Percentiles rank a stretch among this genome's conserved stretches.
These are phyloP conservation scores for Brachycybe producta DNA, from an alignment of 2,888 invertebrate genomes.

Conservation along the genomic window DNA sequence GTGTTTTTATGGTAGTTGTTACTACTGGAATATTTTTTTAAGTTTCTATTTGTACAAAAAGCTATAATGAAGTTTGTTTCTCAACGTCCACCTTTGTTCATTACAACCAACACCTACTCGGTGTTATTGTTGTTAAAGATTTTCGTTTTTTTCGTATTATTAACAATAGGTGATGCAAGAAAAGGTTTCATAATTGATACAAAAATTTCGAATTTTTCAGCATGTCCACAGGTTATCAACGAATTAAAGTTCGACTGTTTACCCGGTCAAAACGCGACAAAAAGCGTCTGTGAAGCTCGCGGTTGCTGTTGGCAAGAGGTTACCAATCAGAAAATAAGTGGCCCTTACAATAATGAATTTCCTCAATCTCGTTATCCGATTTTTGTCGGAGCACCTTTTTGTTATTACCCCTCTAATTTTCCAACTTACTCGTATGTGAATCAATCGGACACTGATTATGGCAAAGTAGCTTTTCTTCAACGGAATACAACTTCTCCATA, in stretches of 20 bases:
- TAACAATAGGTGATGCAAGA: too few species aligned
- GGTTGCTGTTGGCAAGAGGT: slow-evolving; percentile 53
- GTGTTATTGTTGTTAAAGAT: too few species aligned
- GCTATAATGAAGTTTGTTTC: too few species aligned
- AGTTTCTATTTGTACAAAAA: too few species aligned
- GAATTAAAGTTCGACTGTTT: slow-evolving; percentile 53
- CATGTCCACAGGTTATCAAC: too few species aligned
- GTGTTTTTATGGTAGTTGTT: too few species aligned
- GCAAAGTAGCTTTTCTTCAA: slow-evolving; percentile 40
- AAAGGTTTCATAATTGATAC: too few species aligned
- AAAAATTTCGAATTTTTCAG: too few species aligned
- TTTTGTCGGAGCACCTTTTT: slow-evolving; percentile 47
- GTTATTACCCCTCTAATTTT: slow-evolving; percentile 56
- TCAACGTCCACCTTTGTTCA: too few species aligned
- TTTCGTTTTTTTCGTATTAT: too few species aligned
- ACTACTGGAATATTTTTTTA: too few species aligned
- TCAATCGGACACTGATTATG: slow-evolving; percentile 45
- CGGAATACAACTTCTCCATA: slow-evolving; percentile 45
- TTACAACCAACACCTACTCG: too few species aligned
- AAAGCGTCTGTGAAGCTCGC: slow-evolving; percentile 45
- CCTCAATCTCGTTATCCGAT: slow-evolving; percentile 16
- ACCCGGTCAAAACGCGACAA: slow-evolving; percentile 42
- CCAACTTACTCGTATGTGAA: slow-evolving; percentile 49
- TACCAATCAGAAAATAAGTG: slow-evolving; percentile 4
- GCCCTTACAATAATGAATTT: slow-evolving; percentile 7